Evolutionary conservation across 2,797 vertebrate genomes (phyloP).

Genomic region (Fratercula arctica): DNA sequence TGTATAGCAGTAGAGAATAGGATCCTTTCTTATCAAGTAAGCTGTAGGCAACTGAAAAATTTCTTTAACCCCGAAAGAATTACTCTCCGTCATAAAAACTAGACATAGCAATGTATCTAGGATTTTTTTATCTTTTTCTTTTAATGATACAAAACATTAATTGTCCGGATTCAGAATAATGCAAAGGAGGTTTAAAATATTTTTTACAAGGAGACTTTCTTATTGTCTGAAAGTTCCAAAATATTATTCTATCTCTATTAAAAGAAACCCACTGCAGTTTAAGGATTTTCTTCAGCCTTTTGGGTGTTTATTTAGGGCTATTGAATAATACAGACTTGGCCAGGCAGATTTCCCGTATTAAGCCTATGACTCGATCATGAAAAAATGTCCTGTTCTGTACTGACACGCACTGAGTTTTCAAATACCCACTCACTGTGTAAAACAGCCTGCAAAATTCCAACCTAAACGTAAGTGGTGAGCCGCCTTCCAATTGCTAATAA

Average conservation of each 20-base stretch:
- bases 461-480: background rate
- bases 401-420: background rate
- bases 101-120: background rate
- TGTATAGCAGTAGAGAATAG: background rate
- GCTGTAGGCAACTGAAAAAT: background rate
- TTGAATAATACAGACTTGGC: slow-evolving; percentile 3
- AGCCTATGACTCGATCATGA: slow-evolving; percentile 10
- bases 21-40: background rate
- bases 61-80: background rate
- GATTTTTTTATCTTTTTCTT: background rate
- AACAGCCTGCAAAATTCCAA: slow-evolving; percentile 2
- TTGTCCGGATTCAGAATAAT: background rate
- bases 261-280: background rate
- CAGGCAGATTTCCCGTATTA: background rate
- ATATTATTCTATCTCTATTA: background rate
- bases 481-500: background rate
- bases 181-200: background rate
- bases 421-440: background rate
- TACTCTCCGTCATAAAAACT: background rate
- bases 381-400: slow-evolving; percentile 31
- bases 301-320: background rate
- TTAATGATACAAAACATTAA: background rate
- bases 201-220: background rate
- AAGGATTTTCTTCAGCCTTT: background rate
- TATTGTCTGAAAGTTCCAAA: background rate